Base-by-base conservation (phyloP, 2,888 invertebrate species). In the Allolobophora icterica region DNA sequence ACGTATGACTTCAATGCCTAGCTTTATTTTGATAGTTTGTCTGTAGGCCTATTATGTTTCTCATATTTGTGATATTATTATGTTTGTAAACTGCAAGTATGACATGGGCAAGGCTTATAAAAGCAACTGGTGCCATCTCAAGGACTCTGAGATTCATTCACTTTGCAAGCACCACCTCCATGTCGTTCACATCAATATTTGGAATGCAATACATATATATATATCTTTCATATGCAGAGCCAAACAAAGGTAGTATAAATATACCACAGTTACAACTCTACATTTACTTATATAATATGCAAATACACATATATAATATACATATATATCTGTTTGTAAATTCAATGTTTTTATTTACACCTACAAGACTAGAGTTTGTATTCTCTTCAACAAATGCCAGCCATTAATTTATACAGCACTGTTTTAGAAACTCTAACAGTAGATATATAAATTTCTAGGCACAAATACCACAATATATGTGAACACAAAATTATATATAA, bases 321-420 rank as follows among this genome's bases (percentile, higher is more conserved):
- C 71, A 71, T 71, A 52, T n/a, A 71, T n/a, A 71, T 52, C 52
- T 52, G 21, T 17, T 52, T 52, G 52, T 71, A 71, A 71, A 71
- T 71, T 30, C n/a, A 71, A n/a, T 71, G n/a, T 71, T n/a, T 71
- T 6, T 17, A 71, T n/a, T 8, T 71, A 71, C 71, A 71, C 13
- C 71, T n/a, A 71, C 71, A 71, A 71, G 71, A 71, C 71, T 71
- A 71, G 71, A 71, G 21, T 71, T 71, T 71, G 71, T 71, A 71
- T 5, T 30, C 71, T n/a, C 71, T 71, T 52, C n/a, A 71, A 71
- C n/a, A 71, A n/a, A 71, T 71, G 71, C 71, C 71, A 71, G 71
- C 17, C n/a, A 71, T 71, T 71, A 71, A 30, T 71, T 71, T 71
- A 71, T 71, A 71, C 71, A 71, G n/a, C 71, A 8, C 11, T n/a